Conservation (phyloP, 1,140 invertebrate species). For the Chrysopa pallens region DNA sequence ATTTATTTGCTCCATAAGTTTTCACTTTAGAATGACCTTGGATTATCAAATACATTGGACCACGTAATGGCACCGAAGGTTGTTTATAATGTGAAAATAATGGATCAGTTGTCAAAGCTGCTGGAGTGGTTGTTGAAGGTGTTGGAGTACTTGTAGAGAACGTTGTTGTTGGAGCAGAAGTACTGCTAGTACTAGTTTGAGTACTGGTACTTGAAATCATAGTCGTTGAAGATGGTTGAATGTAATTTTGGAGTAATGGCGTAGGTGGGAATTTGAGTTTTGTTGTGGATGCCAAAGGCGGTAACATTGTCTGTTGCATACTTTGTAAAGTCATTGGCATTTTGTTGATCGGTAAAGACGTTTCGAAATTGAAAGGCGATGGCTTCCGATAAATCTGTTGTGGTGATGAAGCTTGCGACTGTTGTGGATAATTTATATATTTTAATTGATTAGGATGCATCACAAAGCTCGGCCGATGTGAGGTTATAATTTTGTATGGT, state of each 20-base stretch:
- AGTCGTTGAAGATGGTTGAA: not conserved
- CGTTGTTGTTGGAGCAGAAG: slow-evolving; percentile 15
- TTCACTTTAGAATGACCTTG: slow-evolving; percentile 70
- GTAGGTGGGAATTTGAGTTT: slow-evolving; percentile 5
- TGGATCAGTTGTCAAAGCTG: slow-evolving; percentile 28
- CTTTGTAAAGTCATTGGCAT: slow-evolving; percentile 19
- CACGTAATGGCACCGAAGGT: slow-evolving; percentile 35
- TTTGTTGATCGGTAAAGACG: slow-evolving; percentile 9
- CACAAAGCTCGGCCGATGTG: slow-evolving; percentile 1
- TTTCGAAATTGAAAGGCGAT: too few relatives aligned
- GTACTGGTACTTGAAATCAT: not conserved
- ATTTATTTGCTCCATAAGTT: slow-evolving; percentile 50
- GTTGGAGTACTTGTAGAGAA: slow-evolving; percentile 23
- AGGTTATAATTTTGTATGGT: slow-evolving; percentile 1
- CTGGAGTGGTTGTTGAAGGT: slow-evolving; percentile 18
- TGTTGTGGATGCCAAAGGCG: slow-evolving; percentile 15
- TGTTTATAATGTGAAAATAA: slow-evolving; percentile 43
- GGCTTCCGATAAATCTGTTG: too few relatives aligned
- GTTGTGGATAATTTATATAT: not conserved
- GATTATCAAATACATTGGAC: slow-evolving; percentile 59
- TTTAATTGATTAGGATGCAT: not conserved
- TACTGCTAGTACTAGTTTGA: too few relatives aligned
- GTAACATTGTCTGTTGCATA: slow-evolving; percentile 19
- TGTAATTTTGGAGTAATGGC: too few relatives aligned
- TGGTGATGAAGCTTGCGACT: too few relatives aligned